These are phyloP conservation scores for Pristionchus arcanus DNA, from an alignment of 2,888 invertebrate genomes.

Conservation along the genomic window DNA sequence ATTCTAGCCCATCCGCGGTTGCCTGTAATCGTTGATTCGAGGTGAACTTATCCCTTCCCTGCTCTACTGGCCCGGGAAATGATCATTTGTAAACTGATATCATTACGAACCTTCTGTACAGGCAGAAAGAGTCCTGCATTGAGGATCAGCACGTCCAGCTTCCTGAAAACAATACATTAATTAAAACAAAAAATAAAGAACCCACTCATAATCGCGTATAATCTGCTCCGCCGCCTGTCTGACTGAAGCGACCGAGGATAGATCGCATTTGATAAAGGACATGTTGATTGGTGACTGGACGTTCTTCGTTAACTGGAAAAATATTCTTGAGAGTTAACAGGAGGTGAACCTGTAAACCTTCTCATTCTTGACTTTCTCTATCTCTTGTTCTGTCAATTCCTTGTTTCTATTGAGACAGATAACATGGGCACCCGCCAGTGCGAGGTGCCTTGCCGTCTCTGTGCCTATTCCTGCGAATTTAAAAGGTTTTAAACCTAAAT, in stretches of 20 bases:
- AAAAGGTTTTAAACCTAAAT: too few relatives aligned
- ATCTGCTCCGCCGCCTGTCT: neutral
- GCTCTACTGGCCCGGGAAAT: too few relatives aligned
- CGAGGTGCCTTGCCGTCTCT: slow-evolving; percentile 22
- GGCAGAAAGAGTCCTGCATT: slow-evolving; percentile 27
- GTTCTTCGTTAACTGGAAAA: neutral
- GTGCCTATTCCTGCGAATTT: slow-evolving; percentile 36
- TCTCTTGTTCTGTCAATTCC: neutral
- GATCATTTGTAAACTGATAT: too few relatives aligned
- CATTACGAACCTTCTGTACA: neutral
- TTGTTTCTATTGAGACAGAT: slow-evolving; percentile 47
- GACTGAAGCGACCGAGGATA: slow-evolving; percentile 15
- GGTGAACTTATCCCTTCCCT: too few relatives aligned
- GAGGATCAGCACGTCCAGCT: slow-evolving; percentile 14
- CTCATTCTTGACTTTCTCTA: neutral
- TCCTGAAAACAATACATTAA: neutral
- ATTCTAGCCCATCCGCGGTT: slow-evolving; percentile 81
- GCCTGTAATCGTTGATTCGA: slow-evolving; percentile 60
- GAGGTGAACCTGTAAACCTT: too few relatives aligned
- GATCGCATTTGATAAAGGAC: slow-evolving; percentile 44
- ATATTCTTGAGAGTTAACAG: too few relatives aligned
- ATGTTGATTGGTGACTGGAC: neutral
- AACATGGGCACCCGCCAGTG: slow-evolving; percentile 46
- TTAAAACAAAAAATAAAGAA: too few relatives aligned
- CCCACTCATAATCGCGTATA: neutral